These are phyloP conservation scores for Peribatodes rhomboidaria DNA, from an alignment of 2,888 invertebrate genomes.

Conservation along the genomic window DNA sequence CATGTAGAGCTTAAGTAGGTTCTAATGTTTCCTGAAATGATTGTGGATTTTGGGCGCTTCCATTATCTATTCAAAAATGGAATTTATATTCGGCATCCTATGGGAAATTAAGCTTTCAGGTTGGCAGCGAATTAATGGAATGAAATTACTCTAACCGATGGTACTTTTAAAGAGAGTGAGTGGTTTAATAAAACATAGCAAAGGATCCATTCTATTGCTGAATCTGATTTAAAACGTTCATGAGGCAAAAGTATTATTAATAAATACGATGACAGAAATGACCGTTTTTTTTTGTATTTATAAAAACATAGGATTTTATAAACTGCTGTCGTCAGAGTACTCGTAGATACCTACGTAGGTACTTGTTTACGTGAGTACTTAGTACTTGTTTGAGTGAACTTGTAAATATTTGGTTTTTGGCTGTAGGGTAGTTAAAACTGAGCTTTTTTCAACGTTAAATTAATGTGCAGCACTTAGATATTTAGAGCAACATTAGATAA, in stretches of 20 bases:
- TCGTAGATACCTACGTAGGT: no score
- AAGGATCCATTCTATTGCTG: slow-evolving; percentile 51
- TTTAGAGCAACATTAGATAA: background rate
- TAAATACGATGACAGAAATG: no score
- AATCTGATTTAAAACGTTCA: slow-evolving; percentile 50
- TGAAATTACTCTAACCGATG: slow-evolving; percentile 48
- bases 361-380: no score
- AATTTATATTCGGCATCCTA: slow-evolving; percentile 48
- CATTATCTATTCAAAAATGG: slow-evolving; percentile 50
- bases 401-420: background rate
- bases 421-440: background rate
- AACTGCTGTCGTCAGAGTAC: no score
- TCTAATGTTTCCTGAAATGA: slow-evolving; percentile 26
- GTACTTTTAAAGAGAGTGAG: slow-evolving; percentile 47
- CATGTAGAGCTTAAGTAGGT: background rate
- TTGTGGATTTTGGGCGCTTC: slow-evolving; percentile 39
- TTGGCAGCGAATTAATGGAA: slow-evolving; percentile 48
- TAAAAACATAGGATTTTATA: no score
- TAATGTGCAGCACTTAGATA: background rate
- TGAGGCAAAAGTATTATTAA: slow-evolving; percentile 14
- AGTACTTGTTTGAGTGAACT: no score
- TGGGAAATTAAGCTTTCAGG: slow-evolving; percentile 51
- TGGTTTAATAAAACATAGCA: slow-evolving; percentile 54
- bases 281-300: no score
- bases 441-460: background rate